phyloP scores from a whole-genome alignment of 2,888 invertebrate species.

The Hipparchia semele region DNA sequence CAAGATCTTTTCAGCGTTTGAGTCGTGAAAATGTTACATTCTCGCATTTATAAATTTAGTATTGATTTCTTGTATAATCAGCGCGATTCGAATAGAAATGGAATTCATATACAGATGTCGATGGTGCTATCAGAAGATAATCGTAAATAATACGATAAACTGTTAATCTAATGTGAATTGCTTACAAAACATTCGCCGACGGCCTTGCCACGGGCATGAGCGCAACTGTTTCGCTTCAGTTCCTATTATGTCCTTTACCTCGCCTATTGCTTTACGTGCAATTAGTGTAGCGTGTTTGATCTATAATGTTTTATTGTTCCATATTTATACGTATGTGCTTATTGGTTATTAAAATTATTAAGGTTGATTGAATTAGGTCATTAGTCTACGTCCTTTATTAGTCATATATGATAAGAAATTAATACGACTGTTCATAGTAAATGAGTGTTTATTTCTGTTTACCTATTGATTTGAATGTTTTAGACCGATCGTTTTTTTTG shows the following conservation, averaged over 20 bases:
- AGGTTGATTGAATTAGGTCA: constrained; percentile 19
- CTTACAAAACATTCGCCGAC: constrained; percentile 41
- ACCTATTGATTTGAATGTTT: background rate
- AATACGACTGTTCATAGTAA: background rate
- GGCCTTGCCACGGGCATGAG: constrained; percentile 67
- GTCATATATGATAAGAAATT: constrained; percentile 10
- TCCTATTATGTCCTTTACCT: constrained; percentile 74
- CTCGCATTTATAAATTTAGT: no score
- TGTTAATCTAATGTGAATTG: constrained; percentile 39
- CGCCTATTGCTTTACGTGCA: constrained; percentile 43
- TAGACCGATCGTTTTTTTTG: background rate
- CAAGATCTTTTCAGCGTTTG: no score
- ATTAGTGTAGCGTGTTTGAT: constrained; percentile 25
- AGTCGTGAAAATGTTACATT: no score
- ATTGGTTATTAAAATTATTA: constrained; percentile 3
- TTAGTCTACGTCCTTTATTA: constrained; percentile 8
- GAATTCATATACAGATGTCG: constrained; percentile 20
- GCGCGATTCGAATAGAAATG: background rate
- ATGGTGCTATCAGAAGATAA: constrained; percentile 19
- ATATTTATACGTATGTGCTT: constrained; percentile 7
- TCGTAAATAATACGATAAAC: constrained; percentile 31
- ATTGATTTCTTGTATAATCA: background rate
- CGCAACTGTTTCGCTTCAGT: constrained; percentile 70
- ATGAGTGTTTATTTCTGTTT: background rate
- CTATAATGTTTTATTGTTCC: constrained; percentile 13